Percentiles rank a stretch among this genome's conserved stretches.
These are phyloP conservation scores for Chrysomallon squamiferum DNA, from an alignment of 1,140 invertebrate genomes.

Conservation along the genomic window DNA sequence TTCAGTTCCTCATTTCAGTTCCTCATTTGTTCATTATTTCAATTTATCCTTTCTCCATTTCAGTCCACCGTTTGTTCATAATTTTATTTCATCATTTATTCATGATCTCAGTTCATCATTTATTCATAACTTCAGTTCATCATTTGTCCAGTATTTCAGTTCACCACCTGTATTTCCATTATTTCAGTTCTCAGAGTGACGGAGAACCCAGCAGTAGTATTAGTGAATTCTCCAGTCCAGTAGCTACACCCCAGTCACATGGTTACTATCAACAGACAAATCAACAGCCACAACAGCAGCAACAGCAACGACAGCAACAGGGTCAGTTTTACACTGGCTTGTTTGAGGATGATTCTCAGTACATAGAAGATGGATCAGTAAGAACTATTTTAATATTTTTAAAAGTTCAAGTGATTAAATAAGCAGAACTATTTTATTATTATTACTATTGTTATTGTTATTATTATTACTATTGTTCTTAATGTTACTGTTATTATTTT, in stretches of 20 bases:
- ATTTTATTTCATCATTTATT: too few relatives aligned
- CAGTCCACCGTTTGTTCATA: too few relatives aligned
- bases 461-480: not conserved
- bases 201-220: constrained; percentile 32
- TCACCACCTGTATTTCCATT: too few relatives aligned
- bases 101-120: not conserved
- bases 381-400: not conserved
- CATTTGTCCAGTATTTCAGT: too few relatives aligned
- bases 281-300: constrained; percentile 10
- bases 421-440: too few relatives aligned
- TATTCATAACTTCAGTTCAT: not conserved
- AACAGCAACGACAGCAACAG: constrained; percentile 10
- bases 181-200: constrained; percentile 24
- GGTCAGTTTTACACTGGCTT: constrained; percentile 14
- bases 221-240: constrained; percentile 37
- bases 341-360: constrained; percentile 29
- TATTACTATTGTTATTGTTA: too few relatives aligned
- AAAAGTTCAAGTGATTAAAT: too few relatives aligned
- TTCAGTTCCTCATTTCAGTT: not conserved
- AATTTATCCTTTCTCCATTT: too few relatives aligned
- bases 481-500: not conserved
- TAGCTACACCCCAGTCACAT: constrained; percentile 8
- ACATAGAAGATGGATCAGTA: constrained; percentile 39
- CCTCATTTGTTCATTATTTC: not conserved
- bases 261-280: constrained; percentile 16